A percentile compares a stretch with the other conserved stretches of the same genome.
phyloP scores from a whole-genome alignment of 1,140 invertebrate species.

The Tetraneura akinire region DNA sequence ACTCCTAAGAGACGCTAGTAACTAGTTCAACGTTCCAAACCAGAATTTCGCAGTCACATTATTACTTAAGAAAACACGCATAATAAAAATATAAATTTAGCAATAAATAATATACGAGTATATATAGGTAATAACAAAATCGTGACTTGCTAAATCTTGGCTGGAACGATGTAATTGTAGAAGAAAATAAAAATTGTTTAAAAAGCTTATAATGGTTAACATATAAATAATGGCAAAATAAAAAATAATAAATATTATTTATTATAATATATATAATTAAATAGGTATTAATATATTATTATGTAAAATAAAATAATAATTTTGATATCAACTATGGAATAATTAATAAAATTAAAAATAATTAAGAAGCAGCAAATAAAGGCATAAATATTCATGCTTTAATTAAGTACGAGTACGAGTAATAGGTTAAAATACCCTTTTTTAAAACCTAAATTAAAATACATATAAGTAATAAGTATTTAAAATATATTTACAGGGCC shows the following conservation, averaged over 20 bases:
- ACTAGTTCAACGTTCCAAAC: slow-evolving; percentile 10
- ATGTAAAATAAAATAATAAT: no score
- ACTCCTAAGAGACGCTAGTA: slow-evolving; percentile 73
- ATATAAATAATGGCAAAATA: slow-evolving; percentile 26
- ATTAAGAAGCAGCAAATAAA: no score
- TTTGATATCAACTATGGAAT: no score
- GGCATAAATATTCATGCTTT: no score
- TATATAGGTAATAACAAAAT: neutral
- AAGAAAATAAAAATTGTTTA: slow-evolving; percentile 4
- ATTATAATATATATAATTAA: no score
- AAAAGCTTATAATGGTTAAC: slow-evolving; percentile 34
- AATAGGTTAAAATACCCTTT: no score
- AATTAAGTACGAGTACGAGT: no score
- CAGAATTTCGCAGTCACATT: slow-evolving; percentile 45
- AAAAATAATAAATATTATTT: slow-evolving; percentile 9
- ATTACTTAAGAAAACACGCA: neutral
- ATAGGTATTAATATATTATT: no score
- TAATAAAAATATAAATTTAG: neutral
- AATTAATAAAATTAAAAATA: no score
- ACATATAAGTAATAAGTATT: no score
- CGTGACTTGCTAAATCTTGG: slow-evolving; percentile 35
- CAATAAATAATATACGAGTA: neutral
- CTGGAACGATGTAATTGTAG: slow-evolving; percentile 29
- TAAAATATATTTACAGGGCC: no score
- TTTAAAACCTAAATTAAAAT: no score